Base-by-base conservation (phyloP, 2,888 invertebrate species). In the Apodemia mormo region DNA sequence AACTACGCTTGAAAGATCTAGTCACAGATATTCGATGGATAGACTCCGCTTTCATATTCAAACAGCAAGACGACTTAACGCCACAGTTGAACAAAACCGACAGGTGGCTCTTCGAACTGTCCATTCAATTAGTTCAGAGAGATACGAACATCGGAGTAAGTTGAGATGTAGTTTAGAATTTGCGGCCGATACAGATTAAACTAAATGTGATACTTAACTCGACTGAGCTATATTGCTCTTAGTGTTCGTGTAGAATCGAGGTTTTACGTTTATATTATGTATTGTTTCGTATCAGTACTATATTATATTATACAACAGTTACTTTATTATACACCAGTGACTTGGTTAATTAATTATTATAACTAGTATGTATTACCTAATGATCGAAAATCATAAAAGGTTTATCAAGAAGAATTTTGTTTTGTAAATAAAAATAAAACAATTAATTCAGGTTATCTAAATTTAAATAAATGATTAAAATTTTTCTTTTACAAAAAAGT, bases 41-140 rank as follows among this genome's bases (percentile, higher is more conserved):
- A 45, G 45, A 45, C 12, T 45, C 45, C 45, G 45, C 12, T 45
- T 68, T 70, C 68, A 67, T 68, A 56, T 56, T 29, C 56, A 56
- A 56, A 56, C 56, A 56, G 9, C 9, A 56, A 6, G 9, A 56
- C 56, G 22, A 56, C n/a, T 56, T 56, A 56, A 56, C 56, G 56
- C 8, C n/a, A 9, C 22, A 56, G 56, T 56, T 10, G 56, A 56
- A 56, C 29, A 56, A 56, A 56, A 56, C 56, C 56, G 56, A 56
- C 56, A 56, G 56, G 56, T 56, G 56, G 56, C 56, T 12, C 49
- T 56, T 56, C 29, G 56, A 29, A 29, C 29, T 56, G 56, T 56
- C 56, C 56, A 29, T 56, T 22, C 56, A 29, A 56, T 56, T 56
- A 56, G 56, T 56, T 56, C 56, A 56, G 56, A 29, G n/a, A 54